Percentiles rank a stretch among this genome's conserved stretches.
phyloP scores from a whole-genome alignment of 2,797 vertebrate genomes.

The Alcedo atthis region DNA sequence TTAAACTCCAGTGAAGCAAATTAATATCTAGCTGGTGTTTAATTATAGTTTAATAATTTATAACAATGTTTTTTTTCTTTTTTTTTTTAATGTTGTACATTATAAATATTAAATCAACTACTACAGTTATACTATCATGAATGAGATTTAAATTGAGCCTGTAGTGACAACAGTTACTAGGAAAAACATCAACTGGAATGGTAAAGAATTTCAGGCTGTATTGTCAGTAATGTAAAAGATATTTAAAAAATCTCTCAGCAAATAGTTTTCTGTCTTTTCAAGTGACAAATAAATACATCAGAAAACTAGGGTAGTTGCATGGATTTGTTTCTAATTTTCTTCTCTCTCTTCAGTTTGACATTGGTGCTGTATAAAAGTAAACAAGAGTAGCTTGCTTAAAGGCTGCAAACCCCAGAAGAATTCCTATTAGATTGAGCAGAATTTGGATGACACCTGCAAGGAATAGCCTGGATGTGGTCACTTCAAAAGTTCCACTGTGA shows the following conservation, averaged over 20 bases:
- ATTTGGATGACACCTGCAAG: not conserved
- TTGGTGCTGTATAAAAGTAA: not conserved
- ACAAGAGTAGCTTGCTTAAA: not conserved
- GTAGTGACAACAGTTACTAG: not conserved
- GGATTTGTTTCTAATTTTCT: not conserved
- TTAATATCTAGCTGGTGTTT: not conserved
- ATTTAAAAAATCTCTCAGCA: not conserved
- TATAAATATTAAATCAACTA: conserved; percentile 9
- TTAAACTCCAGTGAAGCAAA: not conserved
- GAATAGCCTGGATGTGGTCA: not conserved
- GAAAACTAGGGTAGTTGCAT: not conserved
- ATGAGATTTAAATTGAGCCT: not conserved
- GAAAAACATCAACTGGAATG: not conserved
- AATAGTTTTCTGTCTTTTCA: not conserved
- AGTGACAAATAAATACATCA: not conserved
- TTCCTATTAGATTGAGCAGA: not conserved
- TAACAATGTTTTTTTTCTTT: not conserved
- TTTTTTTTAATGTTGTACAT: not conserved
- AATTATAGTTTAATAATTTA: conserved; percentile 32
- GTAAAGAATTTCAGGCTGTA: not conserved
- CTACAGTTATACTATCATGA: not conserved
- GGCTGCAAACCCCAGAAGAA: not conserved
- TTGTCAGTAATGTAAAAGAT: not conserved
- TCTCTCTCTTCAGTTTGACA: not conserved
- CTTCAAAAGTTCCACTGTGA: not conserved